Conservation (phyloP, 2,797 vertebrate genomes). For the Iguana delicatissima region DNA sequence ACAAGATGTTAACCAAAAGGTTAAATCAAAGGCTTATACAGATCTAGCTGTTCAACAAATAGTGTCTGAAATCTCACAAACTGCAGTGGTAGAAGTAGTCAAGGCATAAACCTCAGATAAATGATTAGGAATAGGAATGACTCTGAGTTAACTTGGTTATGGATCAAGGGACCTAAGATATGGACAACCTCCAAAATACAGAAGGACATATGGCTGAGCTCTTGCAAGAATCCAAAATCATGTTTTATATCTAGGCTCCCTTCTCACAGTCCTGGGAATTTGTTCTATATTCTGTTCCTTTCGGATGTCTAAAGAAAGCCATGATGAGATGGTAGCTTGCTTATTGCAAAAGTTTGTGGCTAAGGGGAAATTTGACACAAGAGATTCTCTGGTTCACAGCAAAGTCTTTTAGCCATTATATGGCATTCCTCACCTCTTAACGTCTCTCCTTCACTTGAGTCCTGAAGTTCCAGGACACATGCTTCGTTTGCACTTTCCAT, state of each 20-base stretch:
- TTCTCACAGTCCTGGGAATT: neutral
- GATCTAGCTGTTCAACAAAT: too few relatives aligned
- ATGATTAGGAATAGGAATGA: neutral
- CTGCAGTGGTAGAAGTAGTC: neutral
- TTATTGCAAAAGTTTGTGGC: neutral
- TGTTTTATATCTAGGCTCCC: neutral
- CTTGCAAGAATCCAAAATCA: neutral
- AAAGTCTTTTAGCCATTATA: neutral
- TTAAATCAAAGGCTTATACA: too few relatives aligned
- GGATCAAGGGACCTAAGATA: neutral
- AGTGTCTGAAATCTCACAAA: neutral
- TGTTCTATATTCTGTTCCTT: neutral
- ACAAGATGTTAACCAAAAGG: too few relatives aligned
- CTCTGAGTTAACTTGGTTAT: neutral
- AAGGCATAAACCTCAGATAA: neutral
- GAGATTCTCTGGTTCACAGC: neutral
- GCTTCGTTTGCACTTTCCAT: conserved; percentile 33
- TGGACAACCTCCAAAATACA: neutral
- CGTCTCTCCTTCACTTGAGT: neutral
- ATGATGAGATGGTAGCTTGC: neutral
- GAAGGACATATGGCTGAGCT: neutral
- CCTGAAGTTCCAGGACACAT: neutral
- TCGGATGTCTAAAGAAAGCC: neutral
- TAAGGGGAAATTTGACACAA: neutral
- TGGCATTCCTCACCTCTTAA: conserved; percentile 18